Conservation (phyloP, 2,888 invertebrate genomes). For the Aspidiotus destructor region DNA sequence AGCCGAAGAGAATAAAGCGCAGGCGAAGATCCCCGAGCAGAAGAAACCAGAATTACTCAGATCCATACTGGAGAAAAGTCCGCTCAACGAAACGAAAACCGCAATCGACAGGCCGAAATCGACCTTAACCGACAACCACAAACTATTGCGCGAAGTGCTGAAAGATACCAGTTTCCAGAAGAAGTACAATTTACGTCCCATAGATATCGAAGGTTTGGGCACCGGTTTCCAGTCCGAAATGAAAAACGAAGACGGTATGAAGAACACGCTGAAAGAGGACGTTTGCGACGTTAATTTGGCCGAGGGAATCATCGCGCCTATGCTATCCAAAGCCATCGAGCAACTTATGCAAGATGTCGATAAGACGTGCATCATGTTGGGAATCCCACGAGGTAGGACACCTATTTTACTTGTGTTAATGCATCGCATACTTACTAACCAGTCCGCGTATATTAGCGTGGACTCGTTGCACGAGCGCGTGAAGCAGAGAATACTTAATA, state of each 20-base stretch:
- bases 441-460: neutral
- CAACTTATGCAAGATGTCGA: constrained; percentile 77
- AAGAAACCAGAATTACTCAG: constrained; percentile 26
- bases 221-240: constrained; percentile 46
- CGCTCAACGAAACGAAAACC: constrained; percentile 29
- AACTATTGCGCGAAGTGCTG: constrained; percentile 66
- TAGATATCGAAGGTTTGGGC: constrained; percentile 55
- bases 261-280: constrained; percentile 39
- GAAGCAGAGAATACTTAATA: neutral
- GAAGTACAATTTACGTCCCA: constrained; percentile 68
- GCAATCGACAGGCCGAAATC: constrained; percentile 5
- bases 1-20: constrained; percentile 48
- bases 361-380: constrained; percentile 70
- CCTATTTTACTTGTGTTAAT: too few species aligned
- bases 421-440: too few species aligned
- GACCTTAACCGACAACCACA: constrained; percentile 48
- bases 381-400: constrained; percentile 72
- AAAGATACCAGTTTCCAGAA: constrained; percentile 77
- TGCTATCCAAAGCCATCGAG: constrained; percentile 73
- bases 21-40: neutral
- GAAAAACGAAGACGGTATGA: constrained; percentile 51
- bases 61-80: constrained; percentile 41
- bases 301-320: constrained; percentile 61
- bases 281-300: constrained; percentile 49
- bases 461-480: neutral